These are phyloP conservation scores for Rattus rattus DNA, from an alignment of 2,113 vertebrate species.

Conservation along the genomic window DNA sequence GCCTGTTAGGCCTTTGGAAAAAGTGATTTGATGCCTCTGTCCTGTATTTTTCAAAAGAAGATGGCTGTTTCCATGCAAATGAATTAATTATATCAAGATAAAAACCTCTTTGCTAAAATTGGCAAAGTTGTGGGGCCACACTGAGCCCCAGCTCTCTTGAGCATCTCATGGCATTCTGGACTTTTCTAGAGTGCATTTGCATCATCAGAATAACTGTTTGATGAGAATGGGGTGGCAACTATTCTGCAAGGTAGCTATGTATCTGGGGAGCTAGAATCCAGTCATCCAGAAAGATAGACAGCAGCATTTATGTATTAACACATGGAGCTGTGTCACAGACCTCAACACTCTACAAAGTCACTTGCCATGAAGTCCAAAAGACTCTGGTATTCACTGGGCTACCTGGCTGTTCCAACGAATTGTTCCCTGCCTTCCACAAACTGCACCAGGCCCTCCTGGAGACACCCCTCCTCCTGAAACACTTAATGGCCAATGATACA, in stretches of 20 bases:
- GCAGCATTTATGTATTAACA: neutral
- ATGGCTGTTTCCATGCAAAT: conserved; percentile 37
- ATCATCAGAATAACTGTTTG: conserved; percentile 17
- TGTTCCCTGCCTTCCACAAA: conserved; percentile 8
- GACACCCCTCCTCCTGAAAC: neutral
- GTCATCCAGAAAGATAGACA: neutral
- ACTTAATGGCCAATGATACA: neutral
- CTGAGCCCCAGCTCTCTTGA: neutral
- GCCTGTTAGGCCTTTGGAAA: neutral
- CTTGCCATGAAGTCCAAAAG: conserved; percentile 52
- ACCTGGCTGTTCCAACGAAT: neutral
- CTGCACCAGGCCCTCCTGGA: neutral
- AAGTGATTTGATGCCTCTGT: conserved; percentile 10
- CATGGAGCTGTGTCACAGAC: neutral
- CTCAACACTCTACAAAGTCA: conserved; percentile 47
- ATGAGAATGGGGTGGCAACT: neutral
- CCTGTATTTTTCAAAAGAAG: conserved; percentile 7
- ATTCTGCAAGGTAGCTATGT: neutral
- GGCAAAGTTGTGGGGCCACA: conserved; percentile 4
- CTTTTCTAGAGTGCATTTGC: conserved; percentile 32
- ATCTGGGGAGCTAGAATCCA: neutral
- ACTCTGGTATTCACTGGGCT: conserved; percentile 45
- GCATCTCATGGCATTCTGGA: neutral
- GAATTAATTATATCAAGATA: conserved; percentile 50
- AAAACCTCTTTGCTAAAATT: conserved; percentile 50